Base-by-base conservation (phyloP, 2,888 invertebrate genomes). In the Imbricaverruca yamaguchii region DNA sequence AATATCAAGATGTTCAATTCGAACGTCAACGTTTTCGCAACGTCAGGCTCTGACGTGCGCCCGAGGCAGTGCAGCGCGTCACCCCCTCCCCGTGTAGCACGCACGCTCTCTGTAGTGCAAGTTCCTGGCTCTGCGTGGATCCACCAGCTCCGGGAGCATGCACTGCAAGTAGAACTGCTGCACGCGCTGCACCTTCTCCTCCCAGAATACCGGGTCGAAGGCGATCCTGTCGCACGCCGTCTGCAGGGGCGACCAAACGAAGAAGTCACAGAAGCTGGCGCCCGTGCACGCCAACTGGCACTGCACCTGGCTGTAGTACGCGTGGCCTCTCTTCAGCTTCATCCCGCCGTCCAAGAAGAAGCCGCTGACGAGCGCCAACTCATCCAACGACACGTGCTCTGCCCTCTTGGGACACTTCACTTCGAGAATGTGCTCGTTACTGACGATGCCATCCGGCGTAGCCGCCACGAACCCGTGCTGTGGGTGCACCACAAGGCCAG, bases 301-400 rank as follows among this genome's bases (percentile, higher is more conserved):
- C 74, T 74, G 74, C 74, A 74, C 74, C 74, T 74, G 74, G 21
- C 21, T 21, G 74, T 39, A 74, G 55, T 74, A 74, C 10, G 74
- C 9, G 55, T 74, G 74, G 9, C 11, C 11, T 12, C 55, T 15
- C 55, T 18, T 53, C 55, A 74, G 55, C 10, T 21, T 53, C 74
- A 74, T 18, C 53, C 7, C 21, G 8, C 55, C 9, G 53, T 74
- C 74, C 53, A 74, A 21, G 53, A 13, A 74, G 74, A 74, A 74
- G 21, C 18, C 15, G 15, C 18, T 15, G 74, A 15, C 69, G 39
- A 8, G 21, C 53, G 12, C 13, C 21, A 74, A 8, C 18, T 2
- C 53, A 23, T 21, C 21, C 18, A 74, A 21, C 53, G 39, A 15
- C 53, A 9, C 21, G 55, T 74, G 12, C 55, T 18, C 21, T 10